Evolutionary conservation across 2,888 invertebrate genomes (phyloP), one percentile per base, ranked within the genome.

Genomic region (Hirtodrosophila histrioides): DNA sequence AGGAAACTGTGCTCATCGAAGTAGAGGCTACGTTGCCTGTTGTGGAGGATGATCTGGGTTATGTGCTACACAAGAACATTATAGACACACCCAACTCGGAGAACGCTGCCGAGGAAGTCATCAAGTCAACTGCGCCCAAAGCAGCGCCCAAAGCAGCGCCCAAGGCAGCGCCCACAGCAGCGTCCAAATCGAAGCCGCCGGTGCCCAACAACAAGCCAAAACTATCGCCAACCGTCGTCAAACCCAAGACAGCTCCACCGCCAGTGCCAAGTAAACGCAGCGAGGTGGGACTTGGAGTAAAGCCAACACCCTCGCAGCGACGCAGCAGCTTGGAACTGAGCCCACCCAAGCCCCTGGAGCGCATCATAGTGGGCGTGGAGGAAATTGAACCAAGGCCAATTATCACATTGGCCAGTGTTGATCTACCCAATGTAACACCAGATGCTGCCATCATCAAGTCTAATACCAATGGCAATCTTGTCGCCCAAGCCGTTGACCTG

Each of bases 341-440:
- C 1, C 29, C 73, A 3, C 51, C 78, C 5, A 75, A 89, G 68
- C 90, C 90, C 10, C 68, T 91, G 55, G 91, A 91, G 75, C 90
- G 91, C 54, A 91, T 91, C 60, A 91, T 91, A 66, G 88, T 91
- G 54, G 91, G 91, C 41, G 89, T 91, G 39, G 91, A 79, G 48
- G 82, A 78, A 57, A 24, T 29, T 6, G 27, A 43, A 31, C 40
- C 58, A 49, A 68, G 65, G 45, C 71, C 85, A 44, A 71, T 80
- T 56, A 87, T 87, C 39, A 88, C 56, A 10, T 56, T 90, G 66
- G 84, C 89, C 46, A 90, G 90, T 58, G 81, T 86, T 37, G 87
- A 78, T 53, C 62, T 89, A 58, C 88, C 89, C n/a, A 78, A 82
- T 50, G 79, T 69, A 50, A 33, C 39, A 7, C 5, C 50, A 36